Conservation (phyloP, 1,140 invertebrate genomes). For the Lepidurus arcticus region DNA sequence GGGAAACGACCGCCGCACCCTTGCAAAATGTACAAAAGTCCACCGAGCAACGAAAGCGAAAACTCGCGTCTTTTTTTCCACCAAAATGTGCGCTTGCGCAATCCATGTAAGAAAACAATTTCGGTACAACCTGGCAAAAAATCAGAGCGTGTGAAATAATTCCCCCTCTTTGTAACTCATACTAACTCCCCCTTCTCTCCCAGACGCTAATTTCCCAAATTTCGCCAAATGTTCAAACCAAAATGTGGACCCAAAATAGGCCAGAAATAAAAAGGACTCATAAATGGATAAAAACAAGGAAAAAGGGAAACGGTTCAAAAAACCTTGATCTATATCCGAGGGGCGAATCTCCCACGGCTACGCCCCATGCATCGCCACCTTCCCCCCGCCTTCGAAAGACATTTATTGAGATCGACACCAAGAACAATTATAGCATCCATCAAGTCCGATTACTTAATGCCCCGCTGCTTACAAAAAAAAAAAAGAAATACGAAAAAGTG, state of each 20-base stretch:
- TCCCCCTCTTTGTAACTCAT: no score
- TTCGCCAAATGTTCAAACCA: not conserved
- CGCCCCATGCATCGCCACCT: constrained; percentile 1
- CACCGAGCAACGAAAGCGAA: not conserved
- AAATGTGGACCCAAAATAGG: not conserved
- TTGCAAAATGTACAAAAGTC: not conserved
- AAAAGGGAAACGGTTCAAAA: not conserved
- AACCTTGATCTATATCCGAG: constrained; percentile 6
- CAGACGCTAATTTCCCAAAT: no score
- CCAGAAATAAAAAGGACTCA: not conserved
- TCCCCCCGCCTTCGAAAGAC: not conserved
- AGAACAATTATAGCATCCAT: not conserved
- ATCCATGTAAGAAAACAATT: not conserved
- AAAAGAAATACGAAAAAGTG: not conserved
- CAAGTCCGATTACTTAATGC: not conserved
- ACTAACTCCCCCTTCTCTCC: no score
- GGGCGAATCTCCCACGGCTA: constrained; percentile 10
- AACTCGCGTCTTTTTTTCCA: not conserved
- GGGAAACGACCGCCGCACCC: constrained; percentile 16
- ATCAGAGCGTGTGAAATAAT: no score
- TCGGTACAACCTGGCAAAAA: no score
- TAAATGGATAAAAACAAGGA: not conserved
- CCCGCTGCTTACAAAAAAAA: no score
- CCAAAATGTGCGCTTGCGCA: not conserved
- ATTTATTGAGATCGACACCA: not conserved